Evolutionary conservation across 2,797 vertebrate genomes (phyloP), one percentile per base, ranked within the genome.

Genomic region (Sebastes hubbsi): DNA sequence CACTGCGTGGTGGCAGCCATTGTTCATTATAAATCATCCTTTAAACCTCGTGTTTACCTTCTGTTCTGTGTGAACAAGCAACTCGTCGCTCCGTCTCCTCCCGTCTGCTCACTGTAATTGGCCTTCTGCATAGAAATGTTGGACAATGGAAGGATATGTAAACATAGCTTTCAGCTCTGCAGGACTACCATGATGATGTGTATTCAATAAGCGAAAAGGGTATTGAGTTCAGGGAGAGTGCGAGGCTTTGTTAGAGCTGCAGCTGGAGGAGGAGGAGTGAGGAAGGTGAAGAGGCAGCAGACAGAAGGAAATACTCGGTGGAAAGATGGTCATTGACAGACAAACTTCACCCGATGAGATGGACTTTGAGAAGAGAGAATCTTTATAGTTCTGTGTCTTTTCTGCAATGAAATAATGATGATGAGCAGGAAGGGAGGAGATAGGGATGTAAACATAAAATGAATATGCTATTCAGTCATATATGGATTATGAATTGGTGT

Each of bases 101-200:
- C 36, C 14, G n/a, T 76, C 68, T 75, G 66, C 80, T 82, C 73
- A 64, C 34, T 76, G 32, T 75, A 62, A 76, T 79, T 83, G 67
- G 34, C 54, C 70, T 30, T 68, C 36, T 69, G 55, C 24, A 60
- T 27, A 55, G 18, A 66, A 64, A 29, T 63, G 25, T 49, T 9
- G 62, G 54, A 78, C 61, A 59, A 20, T 25, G 34, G 46, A 36
- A 30, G 71, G 36, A 54, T 68, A 29, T 36, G 56, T 81, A 80
- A 85, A 85, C 66, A 72, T 2, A 52, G 49, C 29, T 68, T 67
- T 71, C 32, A 75, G 12, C 55, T 61, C 46, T 30, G 49, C 58
- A 22, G 54, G 46, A 68, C 56, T 52, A 42, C 34, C 12, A 38
- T 46, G 29, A 30, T 61, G 38, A 68, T 75, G 62, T 61, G 55